These are phyloP conservation scores for Melanerpes aurifrons DNA, from an alignment of 2,113 vertebrate genomes.

Conservation along the genomic window DNA sequence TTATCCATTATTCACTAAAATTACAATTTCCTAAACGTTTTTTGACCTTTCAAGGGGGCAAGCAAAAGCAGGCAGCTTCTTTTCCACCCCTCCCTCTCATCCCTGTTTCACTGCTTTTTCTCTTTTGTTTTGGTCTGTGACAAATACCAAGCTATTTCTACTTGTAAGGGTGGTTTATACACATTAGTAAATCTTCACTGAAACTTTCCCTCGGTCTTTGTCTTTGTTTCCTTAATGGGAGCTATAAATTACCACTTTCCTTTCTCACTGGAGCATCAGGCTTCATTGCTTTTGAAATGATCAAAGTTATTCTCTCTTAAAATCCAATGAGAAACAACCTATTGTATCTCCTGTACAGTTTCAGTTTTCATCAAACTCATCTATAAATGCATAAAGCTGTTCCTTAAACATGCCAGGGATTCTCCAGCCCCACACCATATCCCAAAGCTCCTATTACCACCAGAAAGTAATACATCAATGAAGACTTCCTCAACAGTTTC, in stretches of 20 bases:
- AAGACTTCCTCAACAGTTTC: background rate
- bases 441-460: background rate
- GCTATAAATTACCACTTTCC: conserved; percentile 78
- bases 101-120: background rate
- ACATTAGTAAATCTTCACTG: conserved; percentile 79
- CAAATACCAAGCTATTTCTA: conserved; percentile 64
- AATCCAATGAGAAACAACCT: conserved; percentile 70
- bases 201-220: conserved; percentile 57
- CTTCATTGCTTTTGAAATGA: conserved; percentile 81
- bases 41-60: background rate
- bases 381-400: conserved; percentile 70
- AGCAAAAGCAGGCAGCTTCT: background rate
- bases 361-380: conserved; percentile 56
- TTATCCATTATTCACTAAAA: background rate
- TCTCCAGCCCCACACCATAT: background rate
- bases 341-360: conserved; percentile 63
- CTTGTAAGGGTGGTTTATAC: conserved; percentile 66
- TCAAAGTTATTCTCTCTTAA: conserved; percentile 79
- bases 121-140: conserved; percentile 68
- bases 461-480: background rate
- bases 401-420: conserved; percentile 45
- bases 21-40: background rate
- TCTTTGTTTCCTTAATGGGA: conserved; percentile 71
- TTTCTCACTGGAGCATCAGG: conserved; percentile 73
- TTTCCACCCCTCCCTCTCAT: background rate